A percentile compares a stretch with the other conserved stretches of the same genome.
These are phyloP conservation scores for Grammomys surdaster DNA, from an alignment of 2,113 vertebrate genomes.

Conservation along the genomic window DNA sequence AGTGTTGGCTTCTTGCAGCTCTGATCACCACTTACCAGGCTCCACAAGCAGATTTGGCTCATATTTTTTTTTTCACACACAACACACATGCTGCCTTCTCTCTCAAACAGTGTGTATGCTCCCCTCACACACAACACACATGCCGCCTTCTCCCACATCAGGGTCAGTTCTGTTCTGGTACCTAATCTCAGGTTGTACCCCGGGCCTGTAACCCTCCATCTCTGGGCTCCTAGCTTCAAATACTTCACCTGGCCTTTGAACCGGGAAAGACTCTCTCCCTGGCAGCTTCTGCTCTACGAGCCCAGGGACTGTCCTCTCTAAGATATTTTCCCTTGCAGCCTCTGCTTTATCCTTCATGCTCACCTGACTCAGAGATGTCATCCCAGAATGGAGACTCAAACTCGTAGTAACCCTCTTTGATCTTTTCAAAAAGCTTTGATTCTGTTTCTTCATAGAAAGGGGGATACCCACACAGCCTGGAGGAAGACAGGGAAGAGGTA, in stretches of 20 bases:
- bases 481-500: conserved; percentile 33
- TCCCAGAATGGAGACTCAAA: conserved; percentile 98
- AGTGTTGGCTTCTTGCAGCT: background rate
- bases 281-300: background rate
- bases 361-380: conserved; percentile 95
- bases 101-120: too few species aligned
- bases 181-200: background rate
- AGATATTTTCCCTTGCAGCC: background rate
- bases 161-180: background rate
- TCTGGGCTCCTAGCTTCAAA: background rate
- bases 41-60: background rate
- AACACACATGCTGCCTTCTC: background rate
- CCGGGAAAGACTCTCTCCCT: background rate
- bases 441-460: conserved; percentile 97
- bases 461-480: conserved; percentile 95
- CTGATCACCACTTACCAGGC: background rate
- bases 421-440: conserved; percentile 95
- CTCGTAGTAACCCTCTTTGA: conserved; percentile 94
- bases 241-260: conserved; percentile 19
- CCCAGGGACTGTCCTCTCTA: background rate
- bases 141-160: background rate
- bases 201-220: background rate
- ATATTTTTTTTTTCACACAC: too few species aligned
- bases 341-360: background rate
- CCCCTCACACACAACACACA: background rate